Conservation (phyloP, 2,797 vertebrate species). For the Argyrosomus regius region DNA sequence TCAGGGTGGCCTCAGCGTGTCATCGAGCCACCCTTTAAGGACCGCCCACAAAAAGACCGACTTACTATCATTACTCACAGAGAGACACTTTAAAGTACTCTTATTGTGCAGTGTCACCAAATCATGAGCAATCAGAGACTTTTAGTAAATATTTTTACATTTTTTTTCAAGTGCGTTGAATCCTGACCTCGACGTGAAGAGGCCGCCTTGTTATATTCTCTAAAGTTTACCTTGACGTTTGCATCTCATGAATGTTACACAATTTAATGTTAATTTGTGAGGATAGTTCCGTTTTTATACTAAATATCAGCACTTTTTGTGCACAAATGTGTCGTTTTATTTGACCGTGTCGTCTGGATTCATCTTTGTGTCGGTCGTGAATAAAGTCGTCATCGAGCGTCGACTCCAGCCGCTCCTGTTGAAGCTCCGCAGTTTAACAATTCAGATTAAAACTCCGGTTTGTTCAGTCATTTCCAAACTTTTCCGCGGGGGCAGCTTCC, state of each 20-base stretch:
- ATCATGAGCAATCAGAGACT: too few species aligned
- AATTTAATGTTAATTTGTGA: too few species aligned
- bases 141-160: too few species aligned
- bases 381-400: conserved; percentile 22
- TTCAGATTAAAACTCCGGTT: conserved; percentile 47
- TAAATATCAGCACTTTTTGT: too few species aligned
- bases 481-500: conserved; percentile 55
- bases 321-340: background rate
- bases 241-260: too few species aligned
- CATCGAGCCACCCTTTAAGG: too few species aligned
- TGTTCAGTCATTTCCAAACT: conserved; percentile 35
- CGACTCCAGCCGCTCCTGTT: conserved; percentile 3
- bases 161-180: too few species aligned
- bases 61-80: background rate
- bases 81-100: background rate
- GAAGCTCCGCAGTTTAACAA: conserved; percentile 19
- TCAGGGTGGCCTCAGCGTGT: too few species aligned
- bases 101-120: background rate
- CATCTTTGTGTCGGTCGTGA: background rate
- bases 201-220: background rate
- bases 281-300: too few species aligned
- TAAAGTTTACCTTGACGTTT: background rate
- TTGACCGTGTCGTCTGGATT: background rate
- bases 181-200: background rate
- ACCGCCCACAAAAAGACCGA: background rate